Evolutionary conservation across 64 coral and sea anemone genomes (phyloP), one percentile per base, ranked within the genome.

Genomic region (Porites lutea): DNA sequence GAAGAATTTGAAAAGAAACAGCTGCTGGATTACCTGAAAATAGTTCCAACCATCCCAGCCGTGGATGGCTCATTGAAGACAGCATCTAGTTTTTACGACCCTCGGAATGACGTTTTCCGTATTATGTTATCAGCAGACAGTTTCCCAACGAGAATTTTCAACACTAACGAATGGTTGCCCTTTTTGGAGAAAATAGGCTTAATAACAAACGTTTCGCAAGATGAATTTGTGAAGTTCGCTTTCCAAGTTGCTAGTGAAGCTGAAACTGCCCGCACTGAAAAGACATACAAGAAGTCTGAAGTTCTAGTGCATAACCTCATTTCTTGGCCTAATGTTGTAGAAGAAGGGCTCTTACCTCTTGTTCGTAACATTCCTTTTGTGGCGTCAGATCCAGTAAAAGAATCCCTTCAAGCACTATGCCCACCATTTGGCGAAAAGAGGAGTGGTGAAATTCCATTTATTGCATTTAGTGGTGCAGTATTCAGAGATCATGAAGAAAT

Each of bases 151-250:
- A 7, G 75, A 22, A 16, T 57, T 15, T 92, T 92, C 21, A 43
- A 65, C 45, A 23, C 75, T 8, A 6, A 62, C 9, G n/a, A 92
- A 48, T 92, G 90, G 90, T 53, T 92, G 20, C 4, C 54, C 6
- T 92, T 92, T 66, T 44, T 92, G 6, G 47, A 47, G 10, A 46
- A 84, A 19, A 77, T 92, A 19, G 90, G 90, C 10, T 80, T 92
- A 7, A 60, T 92, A 63, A 67, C 84, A 53, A 15, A 52, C 3
- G 80, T 92, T 13, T 48, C 14, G 3, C 11, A 74, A 13, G 11
- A 15, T 12, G 15, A 64, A 18, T 92, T 92, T 20, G 2, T 66
- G 2, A 13, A 22, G 12, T 92, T 92, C 76, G 90, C 90, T 10
- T 19, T 6, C 4, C 52, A 92, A 85, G 90, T 92, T 12, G 90